phyloP scores from a whole-genome alignment of 2,888 invertebrate genomes.

The Agrochola lota region DNA sequence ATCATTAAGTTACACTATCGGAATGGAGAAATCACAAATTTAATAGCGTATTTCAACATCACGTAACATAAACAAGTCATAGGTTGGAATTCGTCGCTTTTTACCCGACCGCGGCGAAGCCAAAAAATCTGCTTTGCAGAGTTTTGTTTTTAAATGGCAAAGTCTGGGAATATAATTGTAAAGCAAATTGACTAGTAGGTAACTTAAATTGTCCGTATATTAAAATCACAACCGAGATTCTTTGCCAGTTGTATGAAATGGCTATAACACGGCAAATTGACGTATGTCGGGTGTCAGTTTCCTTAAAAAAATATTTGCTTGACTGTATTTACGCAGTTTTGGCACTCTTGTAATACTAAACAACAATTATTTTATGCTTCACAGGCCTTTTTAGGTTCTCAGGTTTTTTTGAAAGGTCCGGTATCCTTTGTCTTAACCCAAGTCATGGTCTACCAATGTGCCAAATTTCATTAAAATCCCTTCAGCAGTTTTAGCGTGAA shows the following conservation, averaged over 20 bases:
- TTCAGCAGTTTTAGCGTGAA: no score
- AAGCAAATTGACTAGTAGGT: not conserved
- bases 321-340: not conserved
- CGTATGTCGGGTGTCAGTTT: not conserved
- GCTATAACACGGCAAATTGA: no score
- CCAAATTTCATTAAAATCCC: no score
- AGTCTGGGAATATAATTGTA: not conserved
- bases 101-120: no score
- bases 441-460: no score
- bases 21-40: conserved; percentile 26
- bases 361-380: no score
- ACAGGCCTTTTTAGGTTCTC: no score
- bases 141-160: not conserved
- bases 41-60: conserved; percentile 21
- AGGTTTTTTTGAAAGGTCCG: no score
- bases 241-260: no score
- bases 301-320: not conserved
- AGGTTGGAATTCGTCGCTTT: conserved; percentile 3
- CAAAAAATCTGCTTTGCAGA: not conserved
- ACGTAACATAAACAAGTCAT: not conserved
- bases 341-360: not conserved
- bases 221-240: no score
- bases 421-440: no score
- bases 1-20: conserved; percentile 31
- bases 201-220: no score